These are phyloP conservation scores for Meda fulgida DNA, from an alignment of 2,797 vertebrate genomes.

Conservation along the genomic window DNA sequence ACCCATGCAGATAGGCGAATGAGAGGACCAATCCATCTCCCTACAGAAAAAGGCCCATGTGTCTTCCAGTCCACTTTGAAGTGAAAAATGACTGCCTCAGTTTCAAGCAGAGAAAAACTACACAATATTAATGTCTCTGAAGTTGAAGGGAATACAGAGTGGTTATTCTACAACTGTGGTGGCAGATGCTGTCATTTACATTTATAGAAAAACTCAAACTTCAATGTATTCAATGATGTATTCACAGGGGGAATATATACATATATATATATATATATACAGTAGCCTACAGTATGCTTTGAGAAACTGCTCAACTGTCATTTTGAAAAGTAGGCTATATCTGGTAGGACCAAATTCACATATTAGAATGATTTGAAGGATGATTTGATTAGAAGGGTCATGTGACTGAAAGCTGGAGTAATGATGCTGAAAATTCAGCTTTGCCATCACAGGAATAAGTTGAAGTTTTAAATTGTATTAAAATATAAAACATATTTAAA, in stretches of 20 bases:
- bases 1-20: slow-evolving; percentile 36
- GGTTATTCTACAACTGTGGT: background rate
- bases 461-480: too few relatives aligned
- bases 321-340: background rate
- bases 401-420: background rate
- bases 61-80: slow-evolving; percentile 72
- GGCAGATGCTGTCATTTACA: background rate
- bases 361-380: too few relatives aligned
- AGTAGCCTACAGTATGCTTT: too few relatives aligned
- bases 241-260: background rate
- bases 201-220: background rate
- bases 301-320: background rate
- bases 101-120: slow-evolving; percentile 72
- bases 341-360: background rate
- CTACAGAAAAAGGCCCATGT: slow-evolving; percentile 65
- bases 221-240: too few relatives aligned
- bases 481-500: too few relatives aligned
- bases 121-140: slow-evolving; percentile 63
- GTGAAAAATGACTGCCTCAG: slow-evolving; percentile 70
- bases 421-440: background rate
- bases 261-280: background rate
- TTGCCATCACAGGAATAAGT: too few relatives aligned
- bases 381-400: too few relatives aligned
- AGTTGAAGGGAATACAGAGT: slow-evolving; percentile 63
- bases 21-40: slow-evolving; percentile 66